Evolutionary conservation across 2,113 vertebrate genomes (phyloP).

Genomic region (Terrapene triunguis): DNA sequence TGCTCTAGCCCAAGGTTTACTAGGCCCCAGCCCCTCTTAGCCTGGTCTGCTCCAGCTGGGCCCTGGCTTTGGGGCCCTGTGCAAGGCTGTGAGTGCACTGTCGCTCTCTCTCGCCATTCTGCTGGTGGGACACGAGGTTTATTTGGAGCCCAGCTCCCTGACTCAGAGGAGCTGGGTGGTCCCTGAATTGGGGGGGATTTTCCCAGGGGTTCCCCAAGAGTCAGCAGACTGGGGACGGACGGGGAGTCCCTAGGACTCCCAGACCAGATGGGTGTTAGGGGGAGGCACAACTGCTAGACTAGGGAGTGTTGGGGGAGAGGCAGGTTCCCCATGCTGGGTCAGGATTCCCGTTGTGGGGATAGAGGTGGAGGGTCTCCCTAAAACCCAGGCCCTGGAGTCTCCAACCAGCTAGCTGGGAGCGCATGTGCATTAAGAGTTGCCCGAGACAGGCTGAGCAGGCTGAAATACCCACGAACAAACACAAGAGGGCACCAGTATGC

Average conservation of each 20-base stretch:
- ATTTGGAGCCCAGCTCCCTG: neutral
- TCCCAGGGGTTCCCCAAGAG: neutral
- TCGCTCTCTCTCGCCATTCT: neutral
- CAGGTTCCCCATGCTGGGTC: neutral
- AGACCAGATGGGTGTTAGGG: neutral
- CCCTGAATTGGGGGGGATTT: neutral
- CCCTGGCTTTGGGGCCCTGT: neutral
- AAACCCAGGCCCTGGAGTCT: neutral
- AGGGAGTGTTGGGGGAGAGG: neutral
- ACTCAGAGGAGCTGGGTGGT: neutral
- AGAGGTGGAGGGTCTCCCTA: too few relatives aligned
- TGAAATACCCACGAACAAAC: neutral
- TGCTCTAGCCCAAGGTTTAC: too few relatives aligned
- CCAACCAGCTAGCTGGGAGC: neutral
- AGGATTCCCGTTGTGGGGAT: too few relatives aligned
- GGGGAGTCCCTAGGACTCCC: fast-evolving
- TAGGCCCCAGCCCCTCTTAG: too few relatives aligned
- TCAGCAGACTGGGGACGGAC: too few relatives aligned
- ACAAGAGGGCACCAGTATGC: neutral
- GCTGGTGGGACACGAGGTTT: neutral
- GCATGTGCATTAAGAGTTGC: neutral
- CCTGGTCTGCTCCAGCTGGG: too few relatives aligned
- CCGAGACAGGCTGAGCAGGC: too few relatives aligned
- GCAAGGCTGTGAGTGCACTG: too few relatives aligned
- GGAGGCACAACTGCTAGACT: neutral